Base-by-base conservation (phyloP, 2,797 vertebrate genomes). In the Clarias fuscus region DNA sequence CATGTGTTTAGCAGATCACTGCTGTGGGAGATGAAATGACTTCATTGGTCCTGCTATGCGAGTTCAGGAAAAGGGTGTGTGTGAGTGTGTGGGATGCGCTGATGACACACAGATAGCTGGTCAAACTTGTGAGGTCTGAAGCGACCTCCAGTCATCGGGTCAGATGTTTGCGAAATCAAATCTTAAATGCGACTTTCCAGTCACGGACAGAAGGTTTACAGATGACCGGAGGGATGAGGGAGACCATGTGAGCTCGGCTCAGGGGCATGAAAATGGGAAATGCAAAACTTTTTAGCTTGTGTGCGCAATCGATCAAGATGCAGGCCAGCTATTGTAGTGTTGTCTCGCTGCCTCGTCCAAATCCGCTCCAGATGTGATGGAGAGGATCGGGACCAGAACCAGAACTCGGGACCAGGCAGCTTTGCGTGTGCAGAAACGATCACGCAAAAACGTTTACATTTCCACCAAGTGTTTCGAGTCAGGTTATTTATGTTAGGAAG, bases 291-390 rank as follows among this genome's bases (percentile, higher is more conserved):
- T 64, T 8, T 37, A 37, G 56, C 77, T 65, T 76, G 76, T 80
- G 82, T 76, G 73, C 40, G 82, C 20, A 53, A 27, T 75, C 27
- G 79, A 62, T 76, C 64, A 71, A 73, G 87, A 90, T 30, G 5
- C 5, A 71, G 72, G 88, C 87, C 83, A 88, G 30, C 70, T 72
- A 86, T 87, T 88, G 88, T 90, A 75, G 43, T 86, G 59, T 82
- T 33, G 56, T 72, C 68, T 56, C 64, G 4, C 48, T 53, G 76
- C 86, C 85, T 88, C 70, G n/a, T 71, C 43, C 70, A 90, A 90
- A 90, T 88, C 48, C 58, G 53, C 61, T 89, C 89, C 87, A 89
- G 89, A 91, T 91, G 90, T 88, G 81, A 87, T 14, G 65, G 27
- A 89, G 68, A 65, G 61, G 58, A 79, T 62, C 58, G 67, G 22